Evolutionary conservation across 2,113 vertebrate species (phyloP), one percentile per base, ranked within the genome.

Genomic region (Athene noctua): DNA sequence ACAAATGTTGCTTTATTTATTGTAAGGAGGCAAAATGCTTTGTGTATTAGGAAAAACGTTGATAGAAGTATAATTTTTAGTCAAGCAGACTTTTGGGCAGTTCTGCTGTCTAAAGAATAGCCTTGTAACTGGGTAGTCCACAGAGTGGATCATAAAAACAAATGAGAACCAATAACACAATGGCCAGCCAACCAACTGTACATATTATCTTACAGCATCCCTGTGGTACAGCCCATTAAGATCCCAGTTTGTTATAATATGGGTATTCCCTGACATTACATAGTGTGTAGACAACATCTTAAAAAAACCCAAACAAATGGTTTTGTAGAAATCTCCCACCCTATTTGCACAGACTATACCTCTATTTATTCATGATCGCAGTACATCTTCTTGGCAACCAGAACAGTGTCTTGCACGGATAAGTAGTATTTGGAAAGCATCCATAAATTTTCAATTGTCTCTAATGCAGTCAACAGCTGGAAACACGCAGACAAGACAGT

Each of bases 391-490:
- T 78, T 88, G 92, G 82, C 90, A 93, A 55, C 13, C 29, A 90
- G 71, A 73, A 22, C 26, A 16, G 15, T 6, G 13, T 55, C 72
- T 83, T 80, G 51, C 79, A 88, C 0, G 9, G 59, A 78, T 80
- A 86, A 96, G 74, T 78, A 92, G 62, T 54, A 80, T 55, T 70
- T 90, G 88, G 90, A 96, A 92, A 46, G 36, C 12, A 34, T 82
- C 46, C 6, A 20, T 73, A 75, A 52, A 58, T 92, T 88, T 90
- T 70, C 71, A 25, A 1, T 90, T 66, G 40, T 83, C 55, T 84
- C 54, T 78, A 86, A 74, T 74, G 73, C 75, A 92, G n/a, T 29
- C 61, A 86, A 80, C 85, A 93, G 73, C 90, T 95, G 90, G 90
- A 90, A 93, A 73, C 11, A 71, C 0, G 1, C 58, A 93, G 71